phyloP scores from a whole-genome alignment of 1,140 invertebrate species.

The Listronotus oregonensis region DNA sequence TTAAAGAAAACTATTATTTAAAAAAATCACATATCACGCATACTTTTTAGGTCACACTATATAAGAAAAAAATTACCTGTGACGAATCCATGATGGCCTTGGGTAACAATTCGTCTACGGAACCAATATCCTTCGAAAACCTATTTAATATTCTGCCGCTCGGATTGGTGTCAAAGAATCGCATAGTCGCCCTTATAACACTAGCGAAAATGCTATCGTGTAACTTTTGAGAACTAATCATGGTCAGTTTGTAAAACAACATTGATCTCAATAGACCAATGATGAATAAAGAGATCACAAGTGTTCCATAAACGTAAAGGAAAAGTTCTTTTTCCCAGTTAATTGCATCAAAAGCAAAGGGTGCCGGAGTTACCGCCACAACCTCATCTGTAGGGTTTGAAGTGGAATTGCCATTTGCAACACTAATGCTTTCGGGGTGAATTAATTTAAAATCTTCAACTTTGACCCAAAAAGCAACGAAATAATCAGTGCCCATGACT shows the following conservation, averaged over 20 bases:
- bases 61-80: constrained; percentile 50
- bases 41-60: no score
- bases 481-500: constrained; percentile 77
- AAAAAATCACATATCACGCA: no score
- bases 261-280: constrained; percentile 60
- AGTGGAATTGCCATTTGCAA: background rate
- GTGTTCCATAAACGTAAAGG: constrained; percentile 60
- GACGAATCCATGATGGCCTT: constrained; percentile 69
- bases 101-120: constrained; percentile 71
- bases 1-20: no score
- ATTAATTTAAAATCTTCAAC: constrained; percentile 46
- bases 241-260: constrained; percentile 68
- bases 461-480: constrained; percentile 75
- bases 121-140: constrained; percentile 61
- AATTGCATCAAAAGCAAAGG: constrained; percentile 14
- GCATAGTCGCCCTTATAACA: constrained; percentile 68
- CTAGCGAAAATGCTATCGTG: constrained; percentile 71
- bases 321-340: constrained; percentile 22
- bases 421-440: background rate
- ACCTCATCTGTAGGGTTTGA: background rate
- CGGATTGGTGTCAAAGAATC: constrained; percentile 85
- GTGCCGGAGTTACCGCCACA: background rate
- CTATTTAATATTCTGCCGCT: constrained; percentile 61
- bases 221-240: constrained; percentile 67
- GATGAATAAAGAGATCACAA: constrained; percentile 59